phyloP scores from a whole-genome alignment of 2,888 invertebrate species.

The Colostygia pectinataria region DNA sequence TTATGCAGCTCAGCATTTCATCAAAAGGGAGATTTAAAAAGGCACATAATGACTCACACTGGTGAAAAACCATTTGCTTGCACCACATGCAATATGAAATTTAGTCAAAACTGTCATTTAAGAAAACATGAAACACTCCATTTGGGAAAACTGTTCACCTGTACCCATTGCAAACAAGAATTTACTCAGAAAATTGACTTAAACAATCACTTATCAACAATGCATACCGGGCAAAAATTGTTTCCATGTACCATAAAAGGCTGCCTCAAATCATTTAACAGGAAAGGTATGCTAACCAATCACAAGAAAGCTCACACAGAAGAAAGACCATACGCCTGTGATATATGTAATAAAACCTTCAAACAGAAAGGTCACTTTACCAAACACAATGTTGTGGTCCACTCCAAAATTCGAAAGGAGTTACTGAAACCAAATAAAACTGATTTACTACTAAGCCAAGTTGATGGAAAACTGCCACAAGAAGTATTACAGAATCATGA shows the following conservation, averaged over 20 bases:
- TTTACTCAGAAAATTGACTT: neutral
- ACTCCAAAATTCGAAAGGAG: neutral
- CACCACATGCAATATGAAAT: conserved; percentile 1
- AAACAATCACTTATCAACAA: neutral
- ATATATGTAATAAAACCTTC: conserved; percentile 3
- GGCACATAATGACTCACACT: conserved; percentile 16
- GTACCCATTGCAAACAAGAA: neutral
- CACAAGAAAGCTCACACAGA: conserved; percentile 6
- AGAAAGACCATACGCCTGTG: conserved; percentile 4
- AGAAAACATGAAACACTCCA: conserved; percentile 9
- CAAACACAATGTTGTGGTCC: conserved; percentile 1
- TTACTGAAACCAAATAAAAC: neutral
- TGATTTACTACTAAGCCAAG: neutral
- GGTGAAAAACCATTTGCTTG: conserved; percentile 18
- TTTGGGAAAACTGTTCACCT: neutral
- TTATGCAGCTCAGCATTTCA: conserved; percentile 7
- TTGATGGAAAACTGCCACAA: neutral
- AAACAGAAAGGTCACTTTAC: conserved; percentile 4
- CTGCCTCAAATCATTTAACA: conserved; percentile 3
- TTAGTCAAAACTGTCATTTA: conserved; percentile 13
- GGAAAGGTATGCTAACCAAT: neutral
- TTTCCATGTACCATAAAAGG: conserved; percentile 1
- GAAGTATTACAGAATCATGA: neutral
- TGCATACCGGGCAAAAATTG: neutral
- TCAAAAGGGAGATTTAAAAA: conserved; percentile 14